A percentile compares a stretch with the other conserved stretches of the same genome.
phyloP scores from a whole-genome alignment of 2,113 vertebrate species.

The Gadus chalcogrammus region DNA sequence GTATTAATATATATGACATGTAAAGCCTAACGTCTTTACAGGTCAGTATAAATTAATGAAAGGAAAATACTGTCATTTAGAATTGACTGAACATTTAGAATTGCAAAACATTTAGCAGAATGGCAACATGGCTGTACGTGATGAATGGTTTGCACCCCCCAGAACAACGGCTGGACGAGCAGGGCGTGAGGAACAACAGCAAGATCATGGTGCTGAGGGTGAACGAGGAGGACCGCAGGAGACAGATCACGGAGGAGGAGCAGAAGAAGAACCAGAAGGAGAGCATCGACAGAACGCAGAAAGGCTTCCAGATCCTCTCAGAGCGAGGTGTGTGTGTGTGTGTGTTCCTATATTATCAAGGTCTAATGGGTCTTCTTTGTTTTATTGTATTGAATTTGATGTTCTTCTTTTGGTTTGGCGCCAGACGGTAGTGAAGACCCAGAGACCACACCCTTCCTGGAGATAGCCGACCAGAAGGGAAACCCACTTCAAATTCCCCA shows the following conservation, averaged over 20 bases:
- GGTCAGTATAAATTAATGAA: no score
- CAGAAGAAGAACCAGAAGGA: conserved; percentile 71
- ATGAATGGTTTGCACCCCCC: conserved; percentile 12
- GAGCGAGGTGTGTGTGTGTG: conserved; percentile 73
- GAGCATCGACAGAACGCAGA: conserved; percentile 82
- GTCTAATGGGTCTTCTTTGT: neutral
- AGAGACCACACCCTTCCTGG: conserved; percentile 79
- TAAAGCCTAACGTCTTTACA: no score
- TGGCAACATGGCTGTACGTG: no score
- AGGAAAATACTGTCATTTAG: no score
- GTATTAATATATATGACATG: no score
- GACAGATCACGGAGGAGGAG: conserved; percentile 67
- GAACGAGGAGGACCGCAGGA: conserved; percentile 76
- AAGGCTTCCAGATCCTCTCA: conserved; percentile 89
- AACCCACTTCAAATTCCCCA: conserved; percentile 84
- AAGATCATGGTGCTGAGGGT: conserved; percentile 89
- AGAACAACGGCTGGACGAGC: conserved; percentile 82
- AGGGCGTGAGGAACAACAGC: conserved; percentile 86
- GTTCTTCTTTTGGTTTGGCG: conserved; percentile 7
- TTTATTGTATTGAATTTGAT: neutral
- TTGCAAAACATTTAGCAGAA: neutral
- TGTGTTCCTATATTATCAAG: neutral
- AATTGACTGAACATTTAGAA: neutral
- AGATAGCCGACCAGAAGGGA: conserved; percentile 94
- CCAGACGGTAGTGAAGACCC: conserved; percentile 83